phyloP scores from a whole-genome alignment of 1,140 invertebrate genomes.

The Euwallacea similis region DNA sequence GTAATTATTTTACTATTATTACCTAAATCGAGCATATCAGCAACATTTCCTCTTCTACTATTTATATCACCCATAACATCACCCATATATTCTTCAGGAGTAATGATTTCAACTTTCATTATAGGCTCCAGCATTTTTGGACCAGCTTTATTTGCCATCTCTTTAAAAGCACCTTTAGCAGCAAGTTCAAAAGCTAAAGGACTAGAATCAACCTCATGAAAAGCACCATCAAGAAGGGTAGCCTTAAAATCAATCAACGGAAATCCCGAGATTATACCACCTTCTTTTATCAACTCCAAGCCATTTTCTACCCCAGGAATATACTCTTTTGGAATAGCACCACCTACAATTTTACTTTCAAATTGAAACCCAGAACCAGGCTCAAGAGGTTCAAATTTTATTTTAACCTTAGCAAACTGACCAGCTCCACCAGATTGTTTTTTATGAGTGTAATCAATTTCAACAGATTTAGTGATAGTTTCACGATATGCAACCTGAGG shows the following conservation, averaged over 20 bases:
- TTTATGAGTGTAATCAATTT: constrained; percentile 97
- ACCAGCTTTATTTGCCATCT: constrained; percentile 76
- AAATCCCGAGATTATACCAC: constrained; percentile 77
- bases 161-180: constrained; percentile 85
- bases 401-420: constrained; percentile 90
- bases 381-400: constrained; percentile 87
- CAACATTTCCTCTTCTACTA: constrained; percentile 85
- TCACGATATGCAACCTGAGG: constrained; percentile 93
- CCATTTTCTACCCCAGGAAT: constrained; percentile 90
- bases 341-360: constrained; percentile 88
- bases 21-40: constrained; percentile 74
- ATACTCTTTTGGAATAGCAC: constrained; percentile 93
- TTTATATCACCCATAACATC: constrained; percentile 78
- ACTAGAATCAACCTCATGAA: constrained; percentile 95
- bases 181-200: constrained; percentile 89
- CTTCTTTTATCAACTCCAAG: constrained; percentile 66
- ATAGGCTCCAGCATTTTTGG: constrained; percentile 97
- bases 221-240: constrained; percentile 81
- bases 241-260: constrained; percentile 87
- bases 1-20: constrained; percentile 85
- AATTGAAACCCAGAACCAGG: constrained; percentile 89
- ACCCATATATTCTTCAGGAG: constrained; percentile 86
- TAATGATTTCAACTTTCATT: constrained; percentile 92
- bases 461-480: constrained; percentile 68
- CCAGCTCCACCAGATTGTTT: constrained; percentile 96